phyloP scores from a whole-genome alignment of 2,797 vertebrate species.

The Sebastes steindachneri region DNA sequence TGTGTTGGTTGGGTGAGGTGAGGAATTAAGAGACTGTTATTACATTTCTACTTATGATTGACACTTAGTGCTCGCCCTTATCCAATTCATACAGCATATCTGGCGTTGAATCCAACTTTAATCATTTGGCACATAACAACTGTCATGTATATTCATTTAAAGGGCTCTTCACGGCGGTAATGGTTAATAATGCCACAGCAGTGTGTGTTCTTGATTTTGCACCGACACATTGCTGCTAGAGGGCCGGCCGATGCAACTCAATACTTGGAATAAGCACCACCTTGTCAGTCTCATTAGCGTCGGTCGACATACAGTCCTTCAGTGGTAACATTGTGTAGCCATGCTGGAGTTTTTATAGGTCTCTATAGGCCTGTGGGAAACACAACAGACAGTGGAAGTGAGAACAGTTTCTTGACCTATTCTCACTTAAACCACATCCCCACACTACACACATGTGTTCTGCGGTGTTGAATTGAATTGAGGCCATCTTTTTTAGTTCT shows the following conservation, averaged over 20 bases:
- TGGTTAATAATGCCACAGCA: not conserved
- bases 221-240: not conserved
- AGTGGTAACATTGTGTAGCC: not conserved
- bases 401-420: not conserved
- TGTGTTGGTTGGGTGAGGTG: not conserved
- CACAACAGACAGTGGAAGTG: not conserved
- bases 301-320: not conserved
- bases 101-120: not conserved
- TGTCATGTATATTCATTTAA: not conserved
- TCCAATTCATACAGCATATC: not conserved
- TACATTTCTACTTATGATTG: slow-evolving; percentile 1
- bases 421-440: slow-evolving; percentile 3
- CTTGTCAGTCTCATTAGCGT: not conserved
- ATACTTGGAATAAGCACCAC: not conserved
- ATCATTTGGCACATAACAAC: slow-evolving; percentile 6
- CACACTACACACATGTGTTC: not conserved
- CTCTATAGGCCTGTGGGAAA: not conserved
- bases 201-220: not conserved
- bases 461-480: not conserved
- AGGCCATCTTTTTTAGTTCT: not conserved
- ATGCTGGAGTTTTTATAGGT: not conserved
- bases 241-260: not conserved
- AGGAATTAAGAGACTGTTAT: not conserved
- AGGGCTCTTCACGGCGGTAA: not conserved
- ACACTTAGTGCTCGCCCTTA: not conserved